Conservation (phyloP, 2,888 invertebrate species). For the Agriopis leucophaearia region DNA sequence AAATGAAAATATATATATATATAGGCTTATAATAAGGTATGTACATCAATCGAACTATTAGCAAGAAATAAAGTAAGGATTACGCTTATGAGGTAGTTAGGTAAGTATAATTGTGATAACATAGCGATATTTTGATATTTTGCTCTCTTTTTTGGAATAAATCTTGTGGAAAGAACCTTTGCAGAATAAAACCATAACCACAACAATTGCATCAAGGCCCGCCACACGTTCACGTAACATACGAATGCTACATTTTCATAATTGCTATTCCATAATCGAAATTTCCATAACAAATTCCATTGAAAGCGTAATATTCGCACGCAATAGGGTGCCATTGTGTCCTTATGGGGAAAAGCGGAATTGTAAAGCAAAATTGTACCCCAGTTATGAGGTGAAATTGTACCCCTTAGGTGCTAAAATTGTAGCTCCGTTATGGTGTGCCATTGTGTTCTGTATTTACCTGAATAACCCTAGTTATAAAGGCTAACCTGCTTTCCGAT, state of each 20-base stretch:
- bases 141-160: neutral
- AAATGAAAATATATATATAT: no score
- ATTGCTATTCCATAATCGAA: conserved; percentile 48
- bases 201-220: conserved; percentile 1
- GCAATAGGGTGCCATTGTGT: conserved; percentile 42
- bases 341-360: conserved; percentile 34
- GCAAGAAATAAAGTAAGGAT: no score
- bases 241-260: conserved; percentile 36
- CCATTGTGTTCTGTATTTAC: conserved; percentile 41
- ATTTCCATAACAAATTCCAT: conserved; percentile 47
- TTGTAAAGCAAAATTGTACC: conserved; percentile 37
- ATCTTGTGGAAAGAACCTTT: neutral
- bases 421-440: conserved; percentile 38
- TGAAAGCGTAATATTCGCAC: conserved; percentile 44
- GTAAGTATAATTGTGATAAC: no score
- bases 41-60: no score
- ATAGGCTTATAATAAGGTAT: no score
- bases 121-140: no score
- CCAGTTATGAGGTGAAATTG: conserved; percentile 37
- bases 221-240: conserved; percentile 5
- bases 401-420: conserved; percentile 29
- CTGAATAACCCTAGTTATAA: conserved; percentile 21
- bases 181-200: neutral
- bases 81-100: no score
- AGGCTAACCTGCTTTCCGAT: neutral